Base-by-base conservation (phyloP, 2,113 vertebrate genomes). In the Megaleporinus macrocephalus region DNA sequence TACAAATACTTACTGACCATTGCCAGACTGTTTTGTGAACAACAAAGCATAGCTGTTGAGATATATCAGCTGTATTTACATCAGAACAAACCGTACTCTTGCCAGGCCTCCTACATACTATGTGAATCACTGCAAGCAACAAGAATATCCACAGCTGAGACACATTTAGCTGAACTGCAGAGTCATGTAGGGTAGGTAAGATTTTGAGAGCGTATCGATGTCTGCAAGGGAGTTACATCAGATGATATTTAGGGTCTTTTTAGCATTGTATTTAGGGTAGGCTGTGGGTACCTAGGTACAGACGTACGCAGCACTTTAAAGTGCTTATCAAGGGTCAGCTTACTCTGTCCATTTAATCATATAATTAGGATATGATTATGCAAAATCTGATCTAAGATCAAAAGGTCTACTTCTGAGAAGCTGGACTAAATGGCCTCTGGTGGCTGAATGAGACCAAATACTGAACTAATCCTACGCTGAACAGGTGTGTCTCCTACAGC, bases 401-500 rank as follows among this genome's bases (percentile, higher is more conserved):
- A n/a, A 47, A 14, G 18, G 24, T 20, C 27, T 3, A 26, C 10
- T 62, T 62, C 24, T 13, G n/a, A 62, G 11, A 27, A 55, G 53
- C 53, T 20, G 22, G 53, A 22, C n/a, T 61, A 26, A 61, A 13
- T 9, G 18, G 53, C 6, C 53, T 57, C 53, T 20, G 57, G n/a
- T 29, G 26, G 62, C 14, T 30, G 15, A 30, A 30, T 65, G 3
- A 63, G 27, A 65, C 26, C 29, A 16, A 65, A 30, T 20, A 44
- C 55, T 41, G 74, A 49, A 62, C 24, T 30, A 59, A 57, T 3
- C 51, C 20, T 0, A 55, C 22, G 33, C 65, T 78, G 73, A 70
- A 59, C 63, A 49, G 26, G 27, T n/a, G 36, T 59, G 68, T 61
- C 69, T 79, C 70, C 55, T 73, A 10, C 27, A 13, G 63, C 24